Evolutionary conservation across 1,140 invertebrate genomes (phyloP), one percentile per base, ranked within the genome.

Genomic region (Centruroides vittatus): DNA sequence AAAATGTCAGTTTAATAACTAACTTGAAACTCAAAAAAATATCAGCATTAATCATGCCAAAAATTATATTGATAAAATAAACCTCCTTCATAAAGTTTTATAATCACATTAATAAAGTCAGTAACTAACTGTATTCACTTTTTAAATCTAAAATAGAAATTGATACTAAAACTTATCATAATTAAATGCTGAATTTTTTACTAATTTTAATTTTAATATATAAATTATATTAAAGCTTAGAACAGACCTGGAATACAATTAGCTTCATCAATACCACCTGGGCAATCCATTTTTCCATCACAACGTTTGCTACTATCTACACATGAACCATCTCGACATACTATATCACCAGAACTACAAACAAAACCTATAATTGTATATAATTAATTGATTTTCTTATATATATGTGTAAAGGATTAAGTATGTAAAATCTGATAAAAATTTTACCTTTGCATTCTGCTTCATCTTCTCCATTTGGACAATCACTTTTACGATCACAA

Each of bases 261-360:
- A 13, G 57, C 57, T 65, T 73, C 72, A 64, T 73, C 72, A 36
- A 65, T 66, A 35, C 62, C 62, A 65, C 78, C 76, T 12, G 69
- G 73, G 63, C 80, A 81, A 70, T 97, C 89, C 69, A 82, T 86
- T 72, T 88, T 86, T 9, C 87, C 86, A 67, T 90, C 86, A 69
- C 84, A 98, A 12, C 94, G 90, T 72, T 97, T 98, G 63, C 89
- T 92, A 59, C 86, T 78, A 0, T 89, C 89, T 63, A 98, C 93
- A 72, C 95, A 99, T 23, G 57, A 61, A 34, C 69, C 68, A 64
- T 75, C 75, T 35, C 62, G 34, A 55, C 66, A 66, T 11, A 63
- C 60, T 34, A 67, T 35, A 54, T 65, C 60, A 7, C 51, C 56
- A 12, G 64, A 58, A 46, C 59, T 60, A 64, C 65, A 67, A 35